Evolutionary conservation across 53 echinoderm and acorn worm genomes (phyloP).

Genomic region (Stichopus horrens): DNA sequence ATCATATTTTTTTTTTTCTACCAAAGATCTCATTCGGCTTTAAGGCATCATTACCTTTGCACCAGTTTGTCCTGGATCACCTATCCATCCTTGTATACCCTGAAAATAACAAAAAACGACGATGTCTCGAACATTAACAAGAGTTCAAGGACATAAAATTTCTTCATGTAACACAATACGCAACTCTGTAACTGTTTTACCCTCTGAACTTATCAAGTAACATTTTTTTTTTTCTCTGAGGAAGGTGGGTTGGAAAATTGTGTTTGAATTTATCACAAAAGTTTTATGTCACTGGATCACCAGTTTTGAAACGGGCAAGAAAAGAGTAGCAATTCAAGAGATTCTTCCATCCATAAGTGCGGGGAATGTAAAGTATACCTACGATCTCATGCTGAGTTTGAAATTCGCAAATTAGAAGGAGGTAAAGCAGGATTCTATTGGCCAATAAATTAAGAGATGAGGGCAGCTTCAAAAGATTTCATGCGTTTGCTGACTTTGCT

Average conservation of each 20-base stretch:
- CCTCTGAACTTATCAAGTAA: too few relatives aligned
- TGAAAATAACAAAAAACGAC: not conserved
- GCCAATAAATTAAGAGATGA: not conserved
- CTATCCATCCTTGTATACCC: slow-evolving; percentile 35
- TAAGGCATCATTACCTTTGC: not conserved
- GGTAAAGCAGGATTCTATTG: not conserved
- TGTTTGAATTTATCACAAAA: not conserved
- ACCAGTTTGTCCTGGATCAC: slow-evolving; percentile 38
- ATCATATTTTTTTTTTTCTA: not conserved
- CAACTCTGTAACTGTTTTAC: too few relatives aligned
- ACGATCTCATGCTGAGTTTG: not conserved
- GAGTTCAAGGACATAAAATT: too few relatives aligned
- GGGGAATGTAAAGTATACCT: not conserved
- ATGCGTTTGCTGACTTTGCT: not conserved
- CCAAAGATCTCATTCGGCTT: not conserved
- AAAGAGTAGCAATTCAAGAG: not conserved
- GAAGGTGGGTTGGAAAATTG: too few relatives aligned
- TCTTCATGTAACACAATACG: too few relatives aligned
- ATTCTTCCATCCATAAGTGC: not conserved
- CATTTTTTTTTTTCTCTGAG: too few relatives aligned
- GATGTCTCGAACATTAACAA: not conserved
- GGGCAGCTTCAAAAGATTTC: not conserved
- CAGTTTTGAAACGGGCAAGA: not conserved
- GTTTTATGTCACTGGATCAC: not conserved
- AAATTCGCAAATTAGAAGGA: not conserved